Evolutionary conservation across 2,113 vertebrate genomes (phyloP).

Genomic region (Antigone vipio): DNA sequence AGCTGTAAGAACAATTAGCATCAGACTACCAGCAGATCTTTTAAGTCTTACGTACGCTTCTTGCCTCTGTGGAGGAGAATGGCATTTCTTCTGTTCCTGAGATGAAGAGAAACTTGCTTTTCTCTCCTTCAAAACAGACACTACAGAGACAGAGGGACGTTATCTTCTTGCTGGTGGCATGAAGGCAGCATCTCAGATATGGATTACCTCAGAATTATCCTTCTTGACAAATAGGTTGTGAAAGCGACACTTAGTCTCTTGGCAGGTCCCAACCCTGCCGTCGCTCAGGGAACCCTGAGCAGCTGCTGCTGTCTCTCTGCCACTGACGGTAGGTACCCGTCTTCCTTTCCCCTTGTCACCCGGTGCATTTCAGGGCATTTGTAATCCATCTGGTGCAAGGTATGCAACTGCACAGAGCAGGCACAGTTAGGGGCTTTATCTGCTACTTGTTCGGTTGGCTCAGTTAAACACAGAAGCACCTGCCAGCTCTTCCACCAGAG

Average conservation of each 20-base stretch:
- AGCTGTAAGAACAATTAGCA: background rate
- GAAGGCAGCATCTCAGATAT: background rate
- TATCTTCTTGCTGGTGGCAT: background rate
- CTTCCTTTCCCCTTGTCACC: background rate
- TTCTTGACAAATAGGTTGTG: background rate
- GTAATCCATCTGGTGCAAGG: background rate
- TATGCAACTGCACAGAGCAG: background rate
- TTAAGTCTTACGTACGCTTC: background rate
- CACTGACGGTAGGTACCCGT: background rate
- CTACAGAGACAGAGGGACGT: background rate
- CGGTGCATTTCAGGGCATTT: background rate
- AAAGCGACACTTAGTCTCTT: background rate
- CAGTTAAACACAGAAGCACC: background rate
- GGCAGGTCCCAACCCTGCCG: background rate
- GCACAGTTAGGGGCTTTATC: background rate
- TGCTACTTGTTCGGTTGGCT: background rate
- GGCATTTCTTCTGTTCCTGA: background rate
- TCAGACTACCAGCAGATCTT: background rate
- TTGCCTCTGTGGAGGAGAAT: background rate
- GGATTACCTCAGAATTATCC: constrained; percentile 3
- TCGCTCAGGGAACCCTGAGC: background rate
- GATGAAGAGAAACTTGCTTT: background rate
- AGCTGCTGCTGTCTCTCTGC: background rate
- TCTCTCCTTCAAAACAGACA: background rate
- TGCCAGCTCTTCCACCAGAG: background rate